Base-by-base conservation (phyloP, 2,797 vertebrate species). In the Aeoliscus strigatus region DNA sequence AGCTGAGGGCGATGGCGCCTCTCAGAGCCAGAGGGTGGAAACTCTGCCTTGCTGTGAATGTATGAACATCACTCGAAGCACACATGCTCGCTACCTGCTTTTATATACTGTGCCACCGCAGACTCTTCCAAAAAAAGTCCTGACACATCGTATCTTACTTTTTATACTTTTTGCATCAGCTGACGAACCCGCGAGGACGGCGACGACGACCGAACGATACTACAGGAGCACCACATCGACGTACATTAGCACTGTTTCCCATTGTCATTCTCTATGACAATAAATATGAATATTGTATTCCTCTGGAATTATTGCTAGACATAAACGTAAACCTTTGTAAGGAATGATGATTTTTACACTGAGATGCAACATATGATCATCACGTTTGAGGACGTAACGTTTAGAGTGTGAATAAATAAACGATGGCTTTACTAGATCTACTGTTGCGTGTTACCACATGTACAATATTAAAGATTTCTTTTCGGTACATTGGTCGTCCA, bases 241-340 rank as follows among this genome's bases (percentile, higher is more conserved):
- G n/a, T 63, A 84, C 75, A 80, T 84, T 68, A 84, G 83, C 85
- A 87, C 88, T 85, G 84, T 88, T 82, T 87, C 84, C 79, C 84
- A 89, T 90, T 90, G 89, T 89, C 88, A 89, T 89, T 82, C 73
- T 81, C 51, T 70, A 86, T 90, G 89, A 83, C 89, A 89, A 90
- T 90, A 88, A 87, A 86, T 83, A 66, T 83, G 76, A 46, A 85
- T 86, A 88, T 74, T 83, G 84, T 90, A 90, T 89, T 90, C 89
- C 89, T 90, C 85, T 90, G 89, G 89, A 86, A 90, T 90, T 89
- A 86, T 87, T 75, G 85, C 83, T 85, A 87, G 77, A 86, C 65
- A 82, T 86, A 80, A 86, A 70, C 84, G 89, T 90, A 89, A 90
- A 88, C 89, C 89, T 90, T 90, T 90, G 89, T 90, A 90, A 90